Percentiles rank a stretch among this genome's conserved stretches.
Evolutionary conservation across 2,888 invertebrate genomes (phyloP).

Genomic region (Boloria euphrosyne): DNA sequence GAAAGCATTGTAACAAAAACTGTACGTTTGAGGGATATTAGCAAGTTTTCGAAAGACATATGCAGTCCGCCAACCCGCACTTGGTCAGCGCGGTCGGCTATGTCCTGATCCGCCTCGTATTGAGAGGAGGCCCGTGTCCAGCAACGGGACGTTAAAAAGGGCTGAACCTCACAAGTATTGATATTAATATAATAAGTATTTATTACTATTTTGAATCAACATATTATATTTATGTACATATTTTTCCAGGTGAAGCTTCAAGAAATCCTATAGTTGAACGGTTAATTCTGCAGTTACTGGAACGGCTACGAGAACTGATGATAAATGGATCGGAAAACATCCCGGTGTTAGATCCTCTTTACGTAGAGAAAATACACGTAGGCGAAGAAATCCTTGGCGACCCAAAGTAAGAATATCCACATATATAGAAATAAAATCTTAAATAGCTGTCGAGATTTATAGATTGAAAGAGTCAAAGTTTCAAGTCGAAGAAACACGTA

Average conservation of each 20-base stretch:
- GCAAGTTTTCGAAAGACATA: too few relatives aligned
- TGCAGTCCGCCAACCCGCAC: too few relatives aligned
- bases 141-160: too few relatives aligned
- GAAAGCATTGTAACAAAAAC: too few relatives aligned
- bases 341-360: constrained; percentile 61
- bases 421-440: neutral
- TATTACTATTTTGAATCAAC: neutral
- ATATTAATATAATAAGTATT: too few relatives aligned
- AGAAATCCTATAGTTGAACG: constrained; percentile 49
- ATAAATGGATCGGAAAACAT: constrained; percentile 53
- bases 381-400: constrained; percentile 51
- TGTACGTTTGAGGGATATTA: too few relatives aligned
- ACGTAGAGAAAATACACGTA: constrained; percentile 47
- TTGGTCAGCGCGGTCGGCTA: too few relatives aligned
- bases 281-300: constrained; percentile 45
- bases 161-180: too few relatives aligned
- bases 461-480: too few relatives aligned
- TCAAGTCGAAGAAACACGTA: too few relatives aligned
- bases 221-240: neutral
- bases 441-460: neutral
- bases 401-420: constrained; percentile 51
- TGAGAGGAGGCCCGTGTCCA: too few relatives aligned
- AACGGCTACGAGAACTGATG: constrained; percentile 49
- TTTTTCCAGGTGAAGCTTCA: constrained; percentile 38
- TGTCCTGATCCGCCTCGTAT: too few relatives aligned